Percentiles rank a stretch among this genome's conserved stretches.
phyloP scores from a whole-genome alignment of 1,140 invertebrate species.

The Drosophila seguyi region DNA sequence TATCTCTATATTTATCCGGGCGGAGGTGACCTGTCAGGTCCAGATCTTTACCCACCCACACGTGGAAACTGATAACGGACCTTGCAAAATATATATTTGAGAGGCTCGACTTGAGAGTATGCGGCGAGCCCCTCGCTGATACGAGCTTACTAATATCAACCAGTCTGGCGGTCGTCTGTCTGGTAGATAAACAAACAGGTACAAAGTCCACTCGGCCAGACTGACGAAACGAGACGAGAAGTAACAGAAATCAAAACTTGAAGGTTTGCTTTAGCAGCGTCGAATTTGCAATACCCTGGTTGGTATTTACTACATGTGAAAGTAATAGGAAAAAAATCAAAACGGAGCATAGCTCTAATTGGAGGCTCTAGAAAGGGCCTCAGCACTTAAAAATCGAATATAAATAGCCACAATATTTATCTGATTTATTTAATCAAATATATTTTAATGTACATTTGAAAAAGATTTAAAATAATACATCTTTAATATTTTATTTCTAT shows the following conservation, averaged over 20 bases:
- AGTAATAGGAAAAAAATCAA: not conserved
- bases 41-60: constrained; percentile 41
- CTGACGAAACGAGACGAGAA: constrained; percentile 13
- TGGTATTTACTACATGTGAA: not conserved
- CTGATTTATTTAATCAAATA: no score
- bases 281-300: constrained; percentile 12
- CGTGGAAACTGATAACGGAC: constrained; percentile 67
- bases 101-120: constrained; percentile 44
- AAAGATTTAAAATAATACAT: no score
- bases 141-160: constrained; percentile 13
- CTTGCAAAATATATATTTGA: constrained; percentile 26
- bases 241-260: constrained; percentile 14
- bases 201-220: constrained; percentile 41
- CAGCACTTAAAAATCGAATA: not conserved
- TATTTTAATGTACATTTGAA: no score
- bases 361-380: no score
- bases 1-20: constrained; percentile 39
- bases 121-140: constrained; percentile 36
- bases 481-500: no score
- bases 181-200: constrained; percentile 43
- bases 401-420: not conserved
- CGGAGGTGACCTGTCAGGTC: constrained; percentile 44
- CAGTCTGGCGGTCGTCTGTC: constrained; percentile 27
- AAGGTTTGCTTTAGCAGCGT: not conserved
- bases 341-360: no score